A percentile compares a stretch with the other conserved stretches of the same genome.
Evolutionary conservation across 2,113 vertebrate genomes (phyloP).

Genomic region (Sakesphorus luctuosus): DNA sequence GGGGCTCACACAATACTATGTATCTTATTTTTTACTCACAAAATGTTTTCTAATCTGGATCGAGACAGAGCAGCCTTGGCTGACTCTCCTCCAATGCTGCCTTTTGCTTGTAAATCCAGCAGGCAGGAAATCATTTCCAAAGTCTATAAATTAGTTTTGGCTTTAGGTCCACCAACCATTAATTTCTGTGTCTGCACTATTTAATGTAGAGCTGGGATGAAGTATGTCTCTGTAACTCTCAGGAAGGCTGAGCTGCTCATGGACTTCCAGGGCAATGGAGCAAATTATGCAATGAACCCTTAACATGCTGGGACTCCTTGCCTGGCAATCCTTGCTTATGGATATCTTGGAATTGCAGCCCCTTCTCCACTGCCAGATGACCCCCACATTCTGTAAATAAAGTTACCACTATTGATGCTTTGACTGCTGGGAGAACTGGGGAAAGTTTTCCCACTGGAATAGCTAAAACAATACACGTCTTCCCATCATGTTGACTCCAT

Average conservation of each 20-base stretch:
- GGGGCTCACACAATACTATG: not conserved
- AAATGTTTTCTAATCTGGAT: not conserved
- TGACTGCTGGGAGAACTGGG: not conserved
- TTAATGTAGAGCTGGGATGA: constrained; percentile 19
- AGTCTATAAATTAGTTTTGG: constrained; percentile 40
- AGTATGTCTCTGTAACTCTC: not conserved
- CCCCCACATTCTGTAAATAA: not conserved
- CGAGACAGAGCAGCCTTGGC: not conserved
- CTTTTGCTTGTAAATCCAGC: constrained; percentile 38
- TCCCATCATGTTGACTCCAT: not conserved
- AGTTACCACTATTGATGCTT: not conserved
- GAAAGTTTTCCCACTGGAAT: not conserved
- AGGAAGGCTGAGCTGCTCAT: constrained; percentile 23
- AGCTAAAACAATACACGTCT: not conserved
- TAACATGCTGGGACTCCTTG: not conserved
- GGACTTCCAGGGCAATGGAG: not conserved
- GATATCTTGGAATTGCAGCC: not conserved
- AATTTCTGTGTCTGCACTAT: constrained; percentile 25
- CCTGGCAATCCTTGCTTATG: not conserved
- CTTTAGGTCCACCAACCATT: not conserved
- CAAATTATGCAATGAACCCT: not conserved
- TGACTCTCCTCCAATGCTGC: not conserved
- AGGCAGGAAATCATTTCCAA: constrained; percentile 50
- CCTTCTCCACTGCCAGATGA: not conserved
- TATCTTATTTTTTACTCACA: not conserved